Evolutionary conservation across 1,140 invertebrate genomes (phyloP).

Genomic region (Rhyacophila brunnea): DNA sequence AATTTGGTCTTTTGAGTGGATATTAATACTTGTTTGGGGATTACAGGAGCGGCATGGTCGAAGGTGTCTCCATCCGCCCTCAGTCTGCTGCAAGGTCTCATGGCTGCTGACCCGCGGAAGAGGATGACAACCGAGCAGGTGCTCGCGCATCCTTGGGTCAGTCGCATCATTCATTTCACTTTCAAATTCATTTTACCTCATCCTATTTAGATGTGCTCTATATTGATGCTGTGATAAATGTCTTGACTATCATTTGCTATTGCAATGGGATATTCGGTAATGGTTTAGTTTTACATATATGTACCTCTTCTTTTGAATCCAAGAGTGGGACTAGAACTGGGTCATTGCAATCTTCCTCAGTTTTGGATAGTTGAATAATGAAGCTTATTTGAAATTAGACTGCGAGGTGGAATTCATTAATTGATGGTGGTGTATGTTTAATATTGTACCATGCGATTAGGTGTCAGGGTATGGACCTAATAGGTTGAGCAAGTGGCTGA

Average conservation of each 20-base stretch:
- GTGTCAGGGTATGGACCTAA: no score
- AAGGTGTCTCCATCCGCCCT: constrained; percentile 74
- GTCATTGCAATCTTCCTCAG: not conserved
- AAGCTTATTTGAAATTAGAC: no score
- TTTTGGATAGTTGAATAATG: no score
- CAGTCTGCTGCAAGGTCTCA: constrained; percentile 67
- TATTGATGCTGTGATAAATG: not conserved
- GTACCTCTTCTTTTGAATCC: not conserved
- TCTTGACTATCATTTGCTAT: not conserved
- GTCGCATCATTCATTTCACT: not conserved
- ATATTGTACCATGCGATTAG: no score
- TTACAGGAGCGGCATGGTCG: constrained; percentile 64
- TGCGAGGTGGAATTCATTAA: no score
- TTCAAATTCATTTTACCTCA: not conserved
- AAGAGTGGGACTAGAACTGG: not conserved
- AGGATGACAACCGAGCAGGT: constrained; percentile 53
- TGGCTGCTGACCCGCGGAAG: constrained; percentile 76
- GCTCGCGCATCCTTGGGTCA: constrained; percentile 35
- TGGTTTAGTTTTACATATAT: not conserved
- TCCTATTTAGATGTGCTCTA: not conserved
- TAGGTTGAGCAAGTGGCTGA: no score
- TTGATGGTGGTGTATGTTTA: no score
- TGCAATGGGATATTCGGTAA: not conserved
- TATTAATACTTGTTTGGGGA: no score
- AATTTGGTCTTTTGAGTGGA: no score